A percentile compares a stretch with the other conserved stretches of the same genome.
Evolutionary conservation across 2,888 invertebrate genomes (phyloP).

Genomic region (Tortrix viridana): DNA sequence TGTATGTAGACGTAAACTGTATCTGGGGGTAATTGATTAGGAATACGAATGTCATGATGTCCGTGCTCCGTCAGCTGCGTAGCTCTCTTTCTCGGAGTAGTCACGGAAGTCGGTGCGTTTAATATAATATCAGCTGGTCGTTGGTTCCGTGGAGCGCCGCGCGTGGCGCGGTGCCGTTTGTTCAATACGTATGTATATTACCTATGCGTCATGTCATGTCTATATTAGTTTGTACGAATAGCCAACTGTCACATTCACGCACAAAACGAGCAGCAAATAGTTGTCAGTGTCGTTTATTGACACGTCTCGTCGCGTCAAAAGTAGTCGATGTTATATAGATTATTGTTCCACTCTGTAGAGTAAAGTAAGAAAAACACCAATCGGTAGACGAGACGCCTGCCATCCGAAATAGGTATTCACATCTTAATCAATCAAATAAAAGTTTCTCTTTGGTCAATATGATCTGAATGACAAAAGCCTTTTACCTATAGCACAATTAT

Average conservation of each 20-base stretch:
- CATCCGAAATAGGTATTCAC: slow-evolving; percentile 42
- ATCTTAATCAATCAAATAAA: slow-evolving; percentile 8
- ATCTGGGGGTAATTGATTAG: slow-evolving; percentile 70
- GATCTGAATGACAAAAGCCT: too few relatives aligned
- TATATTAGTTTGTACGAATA: slow-evolving; percentile 53
- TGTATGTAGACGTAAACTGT: slow-evolving; percentile 79
- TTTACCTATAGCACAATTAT: too few relatives aligned
- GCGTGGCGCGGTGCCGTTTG: background rate
- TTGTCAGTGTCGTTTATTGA: slow-evolving; percentile 70
- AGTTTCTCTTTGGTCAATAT: too few relatives aligned
- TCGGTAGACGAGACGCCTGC: slow-evolving; percentile 67
- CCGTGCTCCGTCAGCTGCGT: slow-evolving; percentile 58
- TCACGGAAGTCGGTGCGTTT: slow-evolving; percentile 26
- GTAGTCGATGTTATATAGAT: slow-evolving; percentile 46
- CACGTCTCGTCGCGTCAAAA: slow-evolving; percentile 43
- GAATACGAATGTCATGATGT: slow-evolving; percentile 65
- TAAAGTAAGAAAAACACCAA: slow-evolving; percentile 79
- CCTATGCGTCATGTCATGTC: slow-evolving; percentile 44
- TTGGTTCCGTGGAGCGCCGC: slow-evolving; percentile 1
- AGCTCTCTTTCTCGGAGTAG: slow-evolving; percentile 43
- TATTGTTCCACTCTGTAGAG: slow-evolving; percentile 59
- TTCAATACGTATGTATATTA: background rate
- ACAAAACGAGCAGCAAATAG: slow-evolving; percentile 64
- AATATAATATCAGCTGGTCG: slow-evolving; percentile 29
- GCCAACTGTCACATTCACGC: slow-evolving; percentile 70